Base-by-base conservation (phyloP, 2,113 vertebrate genomes). In the Anarrhichthys ocellatus region DNA sequence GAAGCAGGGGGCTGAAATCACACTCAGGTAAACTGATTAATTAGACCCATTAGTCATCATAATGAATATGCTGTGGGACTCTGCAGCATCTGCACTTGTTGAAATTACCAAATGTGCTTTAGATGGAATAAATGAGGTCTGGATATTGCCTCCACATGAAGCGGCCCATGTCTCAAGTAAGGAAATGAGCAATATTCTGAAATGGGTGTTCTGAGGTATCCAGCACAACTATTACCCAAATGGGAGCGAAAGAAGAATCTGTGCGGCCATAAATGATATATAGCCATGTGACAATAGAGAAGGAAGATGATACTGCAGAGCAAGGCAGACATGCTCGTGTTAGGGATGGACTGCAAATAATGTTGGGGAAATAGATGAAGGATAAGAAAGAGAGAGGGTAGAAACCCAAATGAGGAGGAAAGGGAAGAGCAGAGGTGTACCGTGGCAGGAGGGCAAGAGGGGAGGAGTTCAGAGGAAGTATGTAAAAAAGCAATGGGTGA, bases 171-270 rank as follows among this genome's bases (percentile, higher is more conserved):
- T 78, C 79, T 80, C 74, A 88, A 85, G 42, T 72, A 24, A 82
- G 85, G 71, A 88, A 87, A 92, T 90, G 63, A 87, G 81, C 76
- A 85, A 76, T 67, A 79, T 78, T 73, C 18, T 83, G 64, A 83
- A 88, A 87, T 59, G 75, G 56, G 42, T 69, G 75, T 83, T 83
- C 64, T 71, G 62, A 83, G 84, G 65, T 80, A 80, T 82, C 68
- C 61, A 63, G 56, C 64, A 44, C 44, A 40, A 81, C 44, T 72
- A 78, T 82, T 76, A 87, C 17, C 75, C 75, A 80, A 82, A 78
- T 80, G 65, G 78, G 61, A 83, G 52, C 6, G 36, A 81, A 73
- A 79, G 17, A 17, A n/a, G 17, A 88, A 64, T 82, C 38, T 42
- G 17, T 40, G 38, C 32, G 54, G 32, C n/a, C 48, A 78, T 75